Conservation (phyloP, 2,888 invertebrate species). For the Parnassius smintheus region DNA sequence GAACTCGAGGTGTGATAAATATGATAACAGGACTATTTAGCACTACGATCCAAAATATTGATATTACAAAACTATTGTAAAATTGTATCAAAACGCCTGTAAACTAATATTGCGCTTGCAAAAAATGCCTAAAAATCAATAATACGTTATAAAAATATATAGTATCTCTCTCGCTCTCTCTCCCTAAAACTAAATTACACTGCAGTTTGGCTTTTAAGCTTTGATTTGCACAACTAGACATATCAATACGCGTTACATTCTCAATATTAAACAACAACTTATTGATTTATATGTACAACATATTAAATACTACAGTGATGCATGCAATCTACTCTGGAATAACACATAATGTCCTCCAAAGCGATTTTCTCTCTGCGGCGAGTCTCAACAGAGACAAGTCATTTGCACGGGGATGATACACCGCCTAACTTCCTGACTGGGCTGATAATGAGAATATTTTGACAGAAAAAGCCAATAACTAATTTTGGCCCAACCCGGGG, state of each 20-base stretch:
- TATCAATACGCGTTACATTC: not conserved
- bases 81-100: slow-evolving; percentile 52
- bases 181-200: slow-evolving; percentile 20
- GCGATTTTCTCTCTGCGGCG: too few relatives aligned
- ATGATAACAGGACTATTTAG: not conserved
- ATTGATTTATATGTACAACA: too few relatives aligned
- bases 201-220: slow-evolving; percentile 19
- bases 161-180: slow-evolving; percentile 35
- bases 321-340: too few relatives aligned
- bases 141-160: slow-evolving; percentile 64
- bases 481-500: too few relatives aligned
- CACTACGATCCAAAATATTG: slow-evolving; percentile 39
- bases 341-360: too few relatives aligned
- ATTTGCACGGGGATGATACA: too few relatives aligned
- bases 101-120: slow-evolving; percentile 45
- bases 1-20: not conserved
- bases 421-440: too few relatives aligned
- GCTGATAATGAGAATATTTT: too few relatives aligned
- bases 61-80: slow-evolving; percentile 53
- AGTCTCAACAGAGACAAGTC: too few relatives aligned
- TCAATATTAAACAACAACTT: not conserved
- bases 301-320: too few relatives aligned
- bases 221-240: slow-evolving; percentile 4
- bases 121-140: slow-evolving; percentile 61
- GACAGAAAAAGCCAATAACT: too few relatives aligned